Conservation (phyloP, 2,888 invertebrate species). For the Germaria angustata region DNA sequence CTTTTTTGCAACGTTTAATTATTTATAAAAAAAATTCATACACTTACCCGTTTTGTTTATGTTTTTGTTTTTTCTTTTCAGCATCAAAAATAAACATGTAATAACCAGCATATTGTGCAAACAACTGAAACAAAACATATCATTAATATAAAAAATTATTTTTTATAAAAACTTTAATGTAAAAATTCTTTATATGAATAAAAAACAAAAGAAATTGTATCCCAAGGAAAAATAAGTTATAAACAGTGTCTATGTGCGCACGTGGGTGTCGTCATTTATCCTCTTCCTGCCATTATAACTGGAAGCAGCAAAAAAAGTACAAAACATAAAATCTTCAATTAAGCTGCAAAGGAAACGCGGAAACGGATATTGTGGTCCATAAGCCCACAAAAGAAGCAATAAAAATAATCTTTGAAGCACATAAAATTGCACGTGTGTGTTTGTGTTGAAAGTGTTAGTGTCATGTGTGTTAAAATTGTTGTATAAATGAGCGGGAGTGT, state of each 20-base stretch:
- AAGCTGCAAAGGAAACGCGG: not conserved
- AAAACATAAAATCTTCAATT: not conserved
- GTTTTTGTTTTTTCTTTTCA: no score
- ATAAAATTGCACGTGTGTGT: not conserved
- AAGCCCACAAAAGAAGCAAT: not conserved
- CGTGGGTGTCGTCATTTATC: no score
- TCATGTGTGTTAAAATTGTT: not conserved
- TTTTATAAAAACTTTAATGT: not conserved
- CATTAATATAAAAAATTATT: conserved; percentile 6
- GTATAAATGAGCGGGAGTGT: not conserved
- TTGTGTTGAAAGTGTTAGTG: conserved; percentile 8
- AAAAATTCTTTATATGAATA: not conserved
- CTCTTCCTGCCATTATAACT: no score
- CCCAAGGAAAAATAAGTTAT: not conserved
- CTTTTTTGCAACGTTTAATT: no score
- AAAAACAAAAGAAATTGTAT: not conserved
- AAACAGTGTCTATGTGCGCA: no score
- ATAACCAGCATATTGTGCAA: not conserved
- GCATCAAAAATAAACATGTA: conserved; percentile 24
- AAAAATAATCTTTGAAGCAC: conserved; percentile 9
- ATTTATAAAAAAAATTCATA: not conserved
- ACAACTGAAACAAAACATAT: conserved; percentile 51
- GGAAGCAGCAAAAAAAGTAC: no score
- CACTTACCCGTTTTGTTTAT: not conserved
- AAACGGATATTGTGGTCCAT: conserved; percentile 45